phyloP scores from a whole-genome alignment of 2,797 vertebrate species.

The Protonibea diacanthus region DNA sequence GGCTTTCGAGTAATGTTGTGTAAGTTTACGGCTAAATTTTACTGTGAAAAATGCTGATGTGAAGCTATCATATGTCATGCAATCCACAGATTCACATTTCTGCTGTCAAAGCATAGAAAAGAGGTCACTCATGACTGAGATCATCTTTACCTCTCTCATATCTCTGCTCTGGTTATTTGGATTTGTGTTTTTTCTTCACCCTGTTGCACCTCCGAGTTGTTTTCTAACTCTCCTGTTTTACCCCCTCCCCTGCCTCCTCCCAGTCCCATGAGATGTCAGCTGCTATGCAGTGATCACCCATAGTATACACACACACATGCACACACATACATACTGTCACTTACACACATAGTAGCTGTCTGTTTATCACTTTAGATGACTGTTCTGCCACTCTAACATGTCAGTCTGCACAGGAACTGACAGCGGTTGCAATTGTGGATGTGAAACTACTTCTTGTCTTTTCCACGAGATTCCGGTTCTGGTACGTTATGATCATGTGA shows the following conservation, averaged over 20 bases:
- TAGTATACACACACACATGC: constrained; percentile 15
- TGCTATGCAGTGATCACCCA: constrained; percentile 53
- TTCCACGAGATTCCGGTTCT: not conserved
- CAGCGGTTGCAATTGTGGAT: constrained; percentile 53
- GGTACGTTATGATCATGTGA: constrained; percentile 17
- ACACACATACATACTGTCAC: constrained; percentile 25
- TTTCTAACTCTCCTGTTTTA: constrained; percentile 18
- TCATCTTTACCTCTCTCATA: not conserved
- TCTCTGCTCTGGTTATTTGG: not conserved
- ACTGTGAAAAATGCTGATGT: constrained; percentile 7
- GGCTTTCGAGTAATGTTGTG: not conserved
- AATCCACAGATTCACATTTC: constrained; percentile 12
- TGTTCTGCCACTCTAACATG: not conserved
- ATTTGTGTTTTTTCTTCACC: not conserved
- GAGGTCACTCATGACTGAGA: not conserved
- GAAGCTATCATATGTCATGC: constrained; percentile 33
- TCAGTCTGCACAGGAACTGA: constrained; percentile 40
- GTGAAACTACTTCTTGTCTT: constrained; percentile 52
- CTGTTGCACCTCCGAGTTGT: constrained; percentile 16
- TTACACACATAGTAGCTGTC: constrained; percentile 37
- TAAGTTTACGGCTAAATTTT: not conserved
- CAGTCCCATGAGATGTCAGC: constrained; percentile 79
- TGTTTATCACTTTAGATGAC: constrained; percentile 17
- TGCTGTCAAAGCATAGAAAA: constrained; percentile 15
- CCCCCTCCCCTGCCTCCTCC: not conserved